phyloP scores from a whole-genome alignment of 1,140 invertebrate genomes.

The Caenorhabditis brenneri region DNA sequence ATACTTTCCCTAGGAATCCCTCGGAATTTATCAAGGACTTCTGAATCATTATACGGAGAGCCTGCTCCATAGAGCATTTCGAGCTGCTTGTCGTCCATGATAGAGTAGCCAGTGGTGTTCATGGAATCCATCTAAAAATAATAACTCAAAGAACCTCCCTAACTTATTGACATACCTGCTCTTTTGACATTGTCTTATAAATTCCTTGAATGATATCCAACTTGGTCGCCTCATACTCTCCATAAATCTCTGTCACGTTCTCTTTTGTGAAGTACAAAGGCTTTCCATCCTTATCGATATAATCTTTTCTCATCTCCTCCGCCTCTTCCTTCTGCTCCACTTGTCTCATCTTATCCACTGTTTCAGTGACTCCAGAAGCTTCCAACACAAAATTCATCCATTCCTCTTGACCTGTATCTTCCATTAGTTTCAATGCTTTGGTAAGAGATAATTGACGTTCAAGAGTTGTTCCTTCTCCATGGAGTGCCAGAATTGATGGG shows the following conservation, averaged over 20 bases:
- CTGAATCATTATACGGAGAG: constrained; percentile 58
- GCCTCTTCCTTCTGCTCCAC: background rate
- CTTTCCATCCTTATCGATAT: background rate
- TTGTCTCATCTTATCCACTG: constrained; percentile 44
- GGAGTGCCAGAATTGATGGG: constrained; percentile 59
- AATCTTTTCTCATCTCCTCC: background rate
- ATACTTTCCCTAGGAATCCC: constrained; percentile 7
- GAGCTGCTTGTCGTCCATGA: constrained; percentile 54
- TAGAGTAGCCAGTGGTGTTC: constrained; percentile 57
- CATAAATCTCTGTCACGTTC: constrained; percentile 53
- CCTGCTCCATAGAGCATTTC: constrained; percentile 57
- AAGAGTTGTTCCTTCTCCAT: constrained; percentile 54
- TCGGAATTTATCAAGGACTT: background rate
- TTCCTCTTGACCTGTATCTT: constrained; percentile 52
- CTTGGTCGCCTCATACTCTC: constrained; percentile 53
- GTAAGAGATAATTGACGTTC: constrained; percentile 46
- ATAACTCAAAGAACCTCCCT: background rate
- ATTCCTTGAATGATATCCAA: constrained; percentile 56
- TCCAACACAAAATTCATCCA: constrained; percentile 59
- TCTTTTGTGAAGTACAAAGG: constrained; percentile 39
- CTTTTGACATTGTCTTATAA: constrained; percentile 49
- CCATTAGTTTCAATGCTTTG: background rate
- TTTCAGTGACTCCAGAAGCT: constrained; percentile 57
- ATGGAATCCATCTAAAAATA: constrained; percentile 52
- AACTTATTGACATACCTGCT: constrained; percentile 59